These are phyloP conservation scores for Lacanobia oleracea DNA, from an alignment of 2,888 invertebrate genomes.

Conservation along the genomic window DNA sequence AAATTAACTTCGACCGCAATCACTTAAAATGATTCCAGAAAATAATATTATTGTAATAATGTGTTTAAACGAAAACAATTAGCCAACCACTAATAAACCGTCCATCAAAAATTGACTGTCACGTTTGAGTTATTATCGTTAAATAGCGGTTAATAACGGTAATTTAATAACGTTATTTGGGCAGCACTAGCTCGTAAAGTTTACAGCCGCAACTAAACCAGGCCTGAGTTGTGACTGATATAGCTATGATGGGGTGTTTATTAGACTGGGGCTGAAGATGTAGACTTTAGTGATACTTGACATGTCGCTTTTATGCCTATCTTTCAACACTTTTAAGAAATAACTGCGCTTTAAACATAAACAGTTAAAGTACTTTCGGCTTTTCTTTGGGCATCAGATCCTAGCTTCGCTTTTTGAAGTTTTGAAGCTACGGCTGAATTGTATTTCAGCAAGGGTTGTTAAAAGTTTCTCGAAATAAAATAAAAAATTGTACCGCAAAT, in stretches of 20 bases:
- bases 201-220: constrained; percentile 54
- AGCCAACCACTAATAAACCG: constrained; percentile 41
- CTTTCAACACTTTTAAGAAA: constrained; percentile 1
- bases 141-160: constrained; percentile 53
- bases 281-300: constrained; percentile 34
- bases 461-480: neutral
- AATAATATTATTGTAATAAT: constrained; percentile 23
- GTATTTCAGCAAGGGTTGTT: no score
- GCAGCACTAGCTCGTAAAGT: constrained; percentile 60
- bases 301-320: constrained; percentile 18
- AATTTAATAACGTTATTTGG: constrained; percentile 46
- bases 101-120: constrained; percentile 37
- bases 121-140: constrained; percentile 50
- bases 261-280: constrained; percentile 32
- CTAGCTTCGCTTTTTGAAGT: no score
- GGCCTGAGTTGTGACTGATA: constrained; percentile 59
- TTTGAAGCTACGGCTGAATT: no score
- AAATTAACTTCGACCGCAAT: constrained; percentile 25
- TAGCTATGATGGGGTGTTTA: constrained; percentile 60
- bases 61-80: constrained; percentile 42
- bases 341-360: neutral
- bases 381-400: no score
- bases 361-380: no score
- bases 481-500: neutral
- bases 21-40: constrained; percentile 10